A percentile compares a stretch with the other conserved stretches of the same genome.
phyloP scores from a whole-genome alignment of 2,113 vertebrate species.

The Mixornis gularis region DNA sequence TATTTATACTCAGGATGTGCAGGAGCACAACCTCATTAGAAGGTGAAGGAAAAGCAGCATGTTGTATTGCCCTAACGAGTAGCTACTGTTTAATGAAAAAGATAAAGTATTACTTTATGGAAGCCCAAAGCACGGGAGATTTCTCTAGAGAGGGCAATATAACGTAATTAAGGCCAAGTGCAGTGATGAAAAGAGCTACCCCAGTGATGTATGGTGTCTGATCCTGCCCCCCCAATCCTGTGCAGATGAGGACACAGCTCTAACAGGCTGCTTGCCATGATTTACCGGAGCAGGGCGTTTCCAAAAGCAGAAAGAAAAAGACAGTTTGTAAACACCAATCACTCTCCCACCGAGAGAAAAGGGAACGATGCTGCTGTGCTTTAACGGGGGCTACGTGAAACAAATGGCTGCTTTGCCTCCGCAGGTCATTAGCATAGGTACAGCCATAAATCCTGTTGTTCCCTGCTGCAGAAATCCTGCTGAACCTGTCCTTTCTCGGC shows the following conservation, averaged over 20 bases:
- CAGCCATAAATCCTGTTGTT: not conserved
- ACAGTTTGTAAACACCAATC: slow-evolving; percentile 3
- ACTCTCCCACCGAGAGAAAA: not conserved
- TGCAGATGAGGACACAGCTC: not conserved
- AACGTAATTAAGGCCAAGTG: slow-evolving; percentile 28
- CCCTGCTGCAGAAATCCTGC: not conserved
- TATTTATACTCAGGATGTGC: not conserved
- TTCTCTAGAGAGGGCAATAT: not conserved
- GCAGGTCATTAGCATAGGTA: slow-evolving; percentile 38
- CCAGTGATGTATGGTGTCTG: not conserved
- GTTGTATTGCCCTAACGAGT: not conserved
- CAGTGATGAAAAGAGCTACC: not conserved
- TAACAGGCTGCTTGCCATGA: not conserved
- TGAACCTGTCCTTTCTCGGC: not conserved
- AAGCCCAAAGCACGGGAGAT: not conserved
- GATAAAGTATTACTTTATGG: not conserved
- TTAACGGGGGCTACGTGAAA: not conserved
- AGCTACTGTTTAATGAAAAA: slow-evolving; percentile 29
- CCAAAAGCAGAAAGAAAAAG: not conserved
- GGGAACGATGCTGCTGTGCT: not conserved
- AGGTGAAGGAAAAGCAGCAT: not conserved
- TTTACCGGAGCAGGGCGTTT: not conserved
- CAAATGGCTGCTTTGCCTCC: not conserved
- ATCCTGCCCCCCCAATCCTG: not conserved
- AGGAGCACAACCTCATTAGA: not conserved